These are phyloP conservation scores for Lepidurus packardi DNA, from an alignment of 1,140 invertebrate genomes.

Conservation along the genomic window DNA sequence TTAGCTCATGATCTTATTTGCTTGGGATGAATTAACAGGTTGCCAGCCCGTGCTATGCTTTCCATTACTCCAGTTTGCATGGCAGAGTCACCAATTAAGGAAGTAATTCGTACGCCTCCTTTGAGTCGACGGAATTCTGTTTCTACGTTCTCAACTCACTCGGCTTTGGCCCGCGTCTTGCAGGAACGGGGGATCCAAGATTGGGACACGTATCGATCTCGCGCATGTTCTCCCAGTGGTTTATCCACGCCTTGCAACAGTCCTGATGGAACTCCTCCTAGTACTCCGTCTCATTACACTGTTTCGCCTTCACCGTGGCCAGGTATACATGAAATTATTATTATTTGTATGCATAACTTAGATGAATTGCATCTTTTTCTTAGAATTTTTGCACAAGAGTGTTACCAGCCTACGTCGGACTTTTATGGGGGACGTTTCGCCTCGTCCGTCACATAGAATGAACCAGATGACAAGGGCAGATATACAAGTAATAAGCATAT, in stretches of 20 bases:
- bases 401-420: constrained; percentile 67
- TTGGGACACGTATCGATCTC: constrained; percentile 59
- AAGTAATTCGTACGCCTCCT: constrained; percentile 43
- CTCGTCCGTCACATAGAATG: constrained; percentile 29
- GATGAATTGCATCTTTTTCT: constrained; percentile 26
- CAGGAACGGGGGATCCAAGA: constrained; percentile 68
- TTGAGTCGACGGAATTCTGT: constrained; percentile 60
- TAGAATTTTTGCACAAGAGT: constrained; percentile 54
- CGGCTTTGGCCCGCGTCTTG: constrained; percentile 70
- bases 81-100: constrained; percentile 34
- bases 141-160: constrained; percentile 70
- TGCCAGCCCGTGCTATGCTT: not conserved
- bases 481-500: constrained; percentile 23
- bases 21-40: not conserved
- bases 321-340: not conserved
- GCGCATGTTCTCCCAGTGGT: constrained; percentile 62
- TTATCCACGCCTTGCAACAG: constrained; percentile 70
- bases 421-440: constrained; percentile 49
- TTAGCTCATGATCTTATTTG: not conserved
- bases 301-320: not conserved
- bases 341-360: not conserved
- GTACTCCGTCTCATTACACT: constrained; percentile 45
- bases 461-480: constrained; percentile 25
- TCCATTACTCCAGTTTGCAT: constrained; percentile 1
- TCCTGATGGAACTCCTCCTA: constrained; percentile 55